Percentiles rank a stretch among this genome's conserved stretches.
Conservation (phyloP, 2,797 vertebrate genomes). For the Mormyrus hasselquistii region DNA sequence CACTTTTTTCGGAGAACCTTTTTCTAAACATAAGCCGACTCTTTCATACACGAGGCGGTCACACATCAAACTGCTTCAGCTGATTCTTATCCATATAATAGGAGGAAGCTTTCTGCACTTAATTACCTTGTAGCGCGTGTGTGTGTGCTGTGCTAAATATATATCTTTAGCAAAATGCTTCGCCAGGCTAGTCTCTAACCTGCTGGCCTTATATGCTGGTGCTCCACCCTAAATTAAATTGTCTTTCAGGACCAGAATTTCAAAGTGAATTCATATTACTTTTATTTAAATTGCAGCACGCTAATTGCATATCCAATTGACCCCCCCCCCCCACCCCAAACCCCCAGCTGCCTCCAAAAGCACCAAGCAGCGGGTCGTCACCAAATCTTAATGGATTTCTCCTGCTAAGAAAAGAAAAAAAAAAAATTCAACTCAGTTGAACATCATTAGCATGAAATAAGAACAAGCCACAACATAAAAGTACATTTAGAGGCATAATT, state of each 20-base stretch:
- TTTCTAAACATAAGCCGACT: background rate
- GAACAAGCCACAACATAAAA: slow-evolving; percentile 16
- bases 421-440: background rate
- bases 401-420: background rate
- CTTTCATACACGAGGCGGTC: background rate
- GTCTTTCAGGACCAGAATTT: background rate
- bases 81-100: background rate
- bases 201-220: background rate
- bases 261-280: slow-evolving; percentile 19
- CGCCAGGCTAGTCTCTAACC: background rate
- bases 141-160: background rate
- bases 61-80: background rate
- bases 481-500: slow-evolving; percentile 20
- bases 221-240: slow-evolving; percentile 6
- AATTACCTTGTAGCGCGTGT: background rate
- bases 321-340: background rate
- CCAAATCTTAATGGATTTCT: slow-evolving; percentile 2
- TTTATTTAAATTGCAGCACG: slow-evolving; percentile 8
- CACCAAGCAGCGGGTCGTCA: background rate
- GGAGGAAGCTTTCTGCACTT: background rate
- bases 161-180: background rate
- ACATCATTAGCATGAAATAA: slow-evolving; percentile 18
- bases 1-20: background rate
- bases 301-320: background rate
- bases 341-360: background rate